phyloP scores from a whole-genome alignment of 2,888 invertebrate genomes.

The Drosophila demipolita region DNA sequence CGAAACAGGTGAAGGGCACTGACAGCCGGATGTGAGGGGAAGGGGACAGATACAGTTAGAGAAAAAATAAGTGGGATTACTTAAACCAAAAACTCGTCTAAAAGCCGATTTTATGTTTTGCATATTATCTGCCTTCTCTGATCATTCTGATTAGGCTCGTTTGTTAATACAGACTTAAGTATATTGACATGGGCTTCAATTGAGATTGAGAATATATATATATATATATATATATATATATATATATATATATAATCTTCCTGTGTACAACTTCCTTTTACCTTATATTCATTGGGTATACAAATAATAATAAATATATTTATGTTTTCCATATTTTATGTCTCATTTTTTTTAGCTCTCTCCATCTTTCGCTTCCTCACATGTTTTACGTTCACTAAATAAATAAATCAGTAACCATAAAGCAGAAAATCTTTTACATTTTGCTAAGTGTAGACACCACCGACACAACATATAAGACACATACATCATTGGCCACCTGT shows the following conservation, averaged over 20 bases:
- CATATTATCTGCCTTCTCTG: background rate
- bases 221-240: background rate
- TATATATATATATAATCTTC: background rate
- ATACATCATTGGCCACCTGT: constrained; percentile 60
- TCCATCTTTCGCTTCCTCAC: background rate
- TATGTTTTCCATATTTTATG: background rate
- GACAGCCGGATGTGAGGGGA: background rate
- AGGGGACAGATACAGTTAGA: background rate
- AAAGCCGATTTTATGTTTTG: too few relatives aligned
- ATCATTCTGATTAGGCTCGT: background rate
- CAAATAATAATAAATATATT: background rate
- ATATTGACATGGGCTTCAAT: background rate
- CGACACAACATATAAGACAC: constrained; percentile 15
- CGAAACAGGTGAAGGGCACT: constrained; percentile 2
- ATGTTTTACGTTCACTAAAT: background rate
- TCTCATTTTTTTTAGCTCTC: background rate
- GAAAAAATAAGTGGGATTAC: background rate
- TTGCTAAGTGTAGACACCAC: constrained; percentile 5
- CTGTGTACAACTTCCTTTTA: background rate
- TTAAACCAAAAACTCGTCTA: too few relatives aligned
- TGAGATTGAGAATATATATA: background rate
- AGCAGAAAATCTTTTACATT: background rate
- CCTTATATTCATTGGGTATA: background rate
- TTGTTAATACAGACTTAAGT: background rate
- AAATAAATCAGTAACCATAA: background rate